Base-by-base conservation (phyloP, 2,113 vertebrate genomes). In the Peromyscus californicus region DNA sequence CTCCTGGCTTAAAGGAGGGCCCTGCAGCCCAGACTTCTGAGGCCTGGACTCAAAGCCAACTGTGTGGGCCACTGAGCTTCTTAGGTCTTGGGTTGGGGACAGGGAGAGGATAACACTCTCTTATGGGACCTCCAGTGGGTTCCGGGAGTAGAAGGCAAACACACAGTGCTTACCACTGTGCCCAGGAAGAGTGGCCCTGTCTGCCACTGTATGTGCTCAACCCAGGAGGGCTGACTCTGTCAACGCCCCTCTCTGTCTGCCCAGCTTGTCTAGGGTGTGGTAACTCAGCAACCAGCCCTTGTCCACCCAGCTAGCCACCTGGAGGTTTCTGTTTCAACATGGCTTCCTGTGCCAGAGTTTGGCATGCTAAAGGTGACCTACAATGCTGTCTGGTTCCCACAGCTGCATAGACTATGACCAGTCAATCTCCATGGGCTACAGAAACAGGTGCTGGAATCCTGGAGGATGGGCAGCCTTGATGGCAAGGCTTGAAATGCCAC, bases 71-170 rank as follows among this genome's bases (percentile, higher is more conserved):
- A 5, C 65, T 8, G 31, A 83, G 80, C 57, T n/a, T 61, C n/a
- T 36, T 12, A 0, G 33, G 84, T 63, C 8, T 42, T 67, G 59
- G 61, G 12, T 51, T 48, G 48, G 48, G 48, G 15, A 2, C 1
- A 16, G 61, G 16, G 36, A 29, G 13, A 57, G 29, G 45, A 21
- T 11, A 54, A n/a, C 2, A 13, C 36, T 17, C 26, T 31, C 26
- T 26, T 5, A 1, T 0, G 9, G 12, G 51, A 31, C 31, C 33
- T 61, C 3, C 0, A 3, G 1, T 24, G 39, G 29, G 31, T 65
- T 57, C 72, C 0, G 19, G 24, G 54, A 51, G 7, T 17, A 75
- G 67, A 61, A 3, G n/a, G 15, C 5, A 17, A 0, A 19, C 12
- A 31, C 11, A 31, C 15, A 63, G 61, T 63, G 65, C 78, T 72